These are phyloP conservation scores for Procambarus virginalis DNA, from an alignment of 1,140 invertebrate species.

Conservation along the genomic window DNA sequence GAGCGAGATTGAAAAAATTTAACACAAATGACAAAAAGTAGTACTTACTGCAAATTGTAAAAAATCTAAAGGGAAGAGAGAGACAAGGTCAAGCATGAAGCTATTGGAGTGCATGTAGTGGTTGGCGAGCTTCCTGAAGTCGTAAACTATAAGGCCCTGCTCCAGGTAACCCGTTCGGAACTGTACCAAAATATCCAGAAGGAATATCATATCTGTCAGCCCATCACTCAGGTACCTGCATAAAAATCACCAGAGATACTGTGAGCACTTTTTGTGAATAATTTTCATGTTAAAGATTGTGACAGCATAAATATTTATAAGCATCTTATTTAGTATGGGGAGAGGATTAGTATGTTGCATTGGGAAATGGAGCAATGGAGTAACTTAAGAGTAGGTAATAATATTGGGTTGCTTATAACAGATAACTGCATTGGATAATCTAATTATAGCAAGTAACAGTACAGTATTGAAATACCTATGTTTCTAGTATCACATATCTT, in stretches of 20 bases:
- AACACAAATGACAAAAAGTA: not conserved
- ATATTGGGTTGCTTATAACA: too few relatives aligned
- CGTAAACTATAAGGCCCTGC: conserved; percentile 94
- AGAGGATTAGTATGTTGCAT: too few relatives aligned
- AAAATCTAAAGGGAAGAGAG: conserved; percentile 90
- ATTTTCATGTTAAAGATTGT: too few relatives aligned
- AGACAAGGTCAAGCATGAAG: conserved; percentile 89
- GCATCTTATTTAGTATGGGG: too few relatives aligned
- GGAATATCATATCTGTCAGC: conserved; percentile 88
- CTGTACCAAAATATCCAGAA: conserved; percentile 91
- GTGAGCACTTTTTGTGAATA: not conserved
- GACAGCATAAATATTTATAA: too few relatives aligned
- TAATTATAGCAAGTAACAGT: too few relatives aligned
- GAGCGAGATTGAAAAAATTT: too few relatives aligned
- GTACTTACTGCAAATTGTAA: conserved; percentile 86
- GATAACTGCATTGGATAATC: too few relatives aligned
- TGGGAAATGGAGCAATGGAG: too few relatives aligned
- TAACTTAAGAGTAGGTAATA: too few relatives aligned
- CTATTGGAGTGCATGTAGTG: conserved; percentile 90
- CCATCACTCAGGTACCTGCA: conserved; percentile 77
- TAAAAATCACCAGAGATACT: not conserved
- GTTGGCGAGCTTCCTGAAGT: conserved; percentile 89
- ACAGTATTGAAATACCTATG: too few relatives aligned
- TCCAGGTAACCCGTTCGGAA: conserved; percentile 96
- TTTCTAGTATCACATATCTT: too few relatives aligned